Evolutionary conservation across 2,888 invertebrate genomes (phyloP), one percentile per base, ranked within the genome.

Genomic region (Cosmia pyralina): DNA sequence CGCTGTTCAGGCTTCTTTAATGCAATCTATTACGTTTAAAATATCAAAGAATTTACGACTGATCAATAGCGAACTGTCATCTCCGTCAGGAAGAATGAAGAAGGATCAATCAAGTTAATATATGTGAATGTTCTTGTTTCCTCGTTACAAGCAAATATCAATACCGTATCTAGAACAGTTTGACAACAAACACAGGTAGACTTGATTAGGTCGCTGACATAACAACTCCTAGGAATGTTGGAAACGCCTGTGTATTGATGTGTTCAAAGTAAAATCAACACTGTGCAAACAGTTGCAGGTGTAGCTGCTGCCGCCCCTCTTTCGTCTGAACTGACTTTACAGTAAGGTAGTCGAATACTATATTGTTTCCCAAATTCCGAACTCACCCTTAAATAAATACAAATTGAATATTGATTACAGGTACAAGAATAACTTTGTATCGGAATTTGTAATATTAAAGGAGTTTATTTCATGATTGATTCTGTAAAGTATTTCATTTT

Each of bases 351-450:
- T 53, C 41, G 15, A 28, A 67, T 15, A 71, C 46, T 63, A 57
- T 62, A 77, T 64, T 78, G 66, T 58, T 70, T n/a, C 15, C 48
- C n/a, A 72, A 74, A 72, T 78, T 60, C 58, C 41, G 34, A 66
- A 52, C 13, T 44, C 10, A 41, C 22, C 38, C 11, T 57, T 66
- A 46, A 62, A 79, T 73, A 53, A 72, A 73, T 71, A 73, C 28
- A 68, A 67, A 66, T 17, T 69, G 63, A 53, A 65, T 66, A 67
- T 75, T 78, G 46, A 82, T 71, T 60, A 58, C 52, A 62, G 46
- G 38, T 53, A 57, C 48, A 3, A 53, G 4, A 58, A 69, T n/a
- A 62, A 58, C 10, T 68, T 53, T 48, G n/a, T 55, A n/a, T 38
- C 4, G 44, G 8, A 65, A 52, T 79, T 60, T 19, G 28, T 28